These are phyloP conservation scores for Scaptomyza parva DNA, from an alignment of 2,888 invertebrate species.

Conservation along the genomic window DNA sequence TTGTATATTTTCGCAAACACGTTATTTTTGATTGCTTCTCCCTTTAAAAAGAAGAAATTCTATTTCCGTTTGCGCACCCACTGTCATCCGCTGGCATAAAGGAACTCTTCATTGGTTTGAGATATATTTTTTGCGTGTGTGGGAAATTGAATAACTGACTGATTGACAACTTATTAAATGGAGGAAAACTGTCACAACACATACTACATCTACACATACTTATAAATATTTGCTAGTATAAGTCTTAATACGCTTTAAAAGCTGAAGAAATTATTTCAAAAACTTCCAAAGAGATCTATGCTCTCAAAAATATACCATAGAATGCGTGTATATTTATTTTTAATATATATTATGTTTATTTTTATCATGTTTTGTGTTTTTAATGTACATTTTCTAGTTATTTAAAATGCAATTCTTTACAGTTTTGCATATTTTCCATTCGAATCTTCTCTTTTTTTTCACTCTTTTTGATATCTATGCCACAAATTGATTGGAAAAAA, in stretches of 20 bases:
- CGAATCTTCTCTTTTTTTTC: background rate
- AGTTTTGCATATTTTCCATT: background rate
- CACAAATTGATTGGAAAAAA: constrained; percentile 22
- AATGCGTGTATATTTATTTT: too few relatives aligned
- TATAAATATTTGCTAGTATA: background rate
- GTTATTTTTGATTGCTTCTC: background rate
- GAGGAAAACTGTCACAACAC: constrained; percentile 9
- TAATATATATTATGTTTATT: too few relatives aligned
- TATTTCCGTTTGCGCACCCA: constrained; percentile 69
- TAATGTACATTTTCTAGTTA: too few relatives aligned
- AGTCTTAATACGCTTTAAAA: background rate
- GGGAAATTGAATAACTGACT: constrained; percentile 24
- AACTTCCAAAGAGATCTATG: background rate
- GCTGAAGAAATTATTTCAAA: background rate
- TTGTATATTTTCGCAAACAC: constrained; percentile 1
- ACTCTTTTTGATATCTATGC: background rate
- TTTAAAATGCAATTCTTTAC: background rate
- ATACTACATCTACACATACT: background rate
- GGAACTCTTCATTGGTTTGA: constrained; percentile 12
- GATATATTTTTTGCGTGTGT: constrained; percentile 10
- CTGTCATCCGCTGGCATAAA: constrained; percentile 22
- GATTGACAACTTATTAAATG: constrained; percentile 40
- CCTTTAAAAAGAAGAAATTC: constrained; percentile 62
- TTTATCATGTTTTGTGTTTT: too few relatives aligned
- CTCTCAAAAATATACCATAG: too few relatives aligned